Base-by-base conservation (phyloP, 2,797 vertebrate species). In the Acanthurus tractus region DNA sequence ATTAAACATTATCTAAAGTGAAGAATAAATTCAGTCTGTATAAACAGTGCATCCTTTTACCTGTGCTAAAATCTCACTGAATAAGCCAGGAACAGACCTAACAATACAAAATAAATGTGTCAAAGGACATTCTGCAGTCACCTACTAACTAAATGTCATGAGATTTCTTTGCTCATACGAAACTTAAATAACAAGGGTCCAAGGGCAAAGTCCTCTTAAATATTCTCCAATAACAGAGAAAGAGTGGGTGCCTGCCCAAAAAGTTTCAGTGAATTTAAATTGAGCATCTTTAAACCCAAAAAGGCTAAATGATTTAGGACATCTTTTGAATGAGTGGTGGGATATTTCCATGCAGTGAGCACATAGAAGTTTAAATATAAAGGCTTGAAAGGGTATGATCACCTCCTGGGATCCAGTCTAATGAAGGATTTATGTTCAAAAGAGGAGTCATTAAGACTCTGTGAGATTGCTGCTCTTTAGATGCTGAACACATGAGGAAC, bases 261-360 rank as follows among this genome's bases (percentile, higher is more conserved):
- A 86, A 75, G 64, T 85, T 83, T 77, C 36, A 62, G 29, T 62
- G 46, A 36, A 74, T 86, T 79, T 78, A 78, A 68, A 70, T 11
- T 29, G 23, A 73, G 44, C 9, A 1, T 78, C 56, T 87, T 53
- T 8, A 29, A 75, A 59, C 52, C 56, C 63, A 76, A 88, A 87
- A 55, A 55, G 54, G 70, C 23, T 86, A 46, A 91, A 91, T 87
- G 77, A 92, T 91, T 90, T 34, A 88, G 49, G 50, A 40, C 48
- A 6, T 83, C 53, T 79, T 90, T 79, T 15, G 67, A 68, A 59
- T 48, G 14, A 61, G 25, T 55, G 48, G 42, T 56, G 48, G 42
- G 58, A 56, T 49, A 63, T 67, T 62, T 58, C 48, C 63, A 63
- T 10, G 4, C 48, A 61, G 42, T 8, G 42, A 58, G 67, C 20